Percentiles rank a stretch among this genome's conserved stretches.
phyloP scores from a whole-genome alignment of 2,113 vertebrate species.

The Fregetta grallaria region DNA sequence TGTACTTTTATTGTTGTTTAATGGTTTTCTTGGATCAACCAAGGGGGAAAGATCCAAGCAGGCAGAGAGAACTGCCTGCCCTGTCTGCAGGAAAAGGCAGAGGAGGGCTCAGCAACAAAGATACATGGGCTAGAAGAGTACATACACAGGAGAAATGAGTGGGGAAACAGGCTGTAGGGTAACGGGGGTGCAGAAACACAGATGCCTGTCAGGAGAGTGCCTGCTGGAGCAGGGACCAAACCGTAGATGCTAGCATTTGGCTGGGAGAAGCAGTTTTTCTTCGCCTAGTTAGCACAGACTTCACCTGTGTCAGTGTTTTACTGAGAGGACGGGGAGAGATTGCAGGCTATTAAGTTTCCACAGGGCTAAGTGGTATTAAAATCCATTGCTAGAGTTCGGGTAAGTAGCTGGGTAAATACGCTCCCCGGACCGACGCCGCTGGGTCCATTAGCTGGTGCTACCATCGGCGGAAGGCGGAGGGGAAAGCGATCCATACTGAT shows the following conservation, averaged over 20 bases:
- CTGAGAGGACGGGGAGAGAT: not conserved
- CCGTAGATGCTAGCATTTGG: rapidly evolving
- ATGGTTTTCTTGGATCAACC: not conserved
- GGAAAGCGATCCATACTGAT: rapidly evolving
- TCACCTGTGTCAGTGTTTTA: not conserved
- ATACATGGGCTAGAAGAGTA: not conserved
- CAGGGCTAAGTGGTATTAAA: not conserved
- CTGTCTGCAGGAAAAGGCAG: not conserved
- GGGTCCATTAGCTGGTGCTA: not conserved
- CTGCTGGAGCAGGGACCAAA: not conserved
- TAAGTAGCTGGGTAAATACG: not conserved
- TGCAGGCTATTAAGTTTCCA: constrained; percentile 1
- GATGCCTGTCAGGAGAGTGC: not conserved
- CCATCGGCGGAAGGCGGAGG: rapidly evolving
- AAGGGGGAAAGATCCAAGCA: not conserved
- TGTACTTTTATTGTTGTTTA: not conserved
- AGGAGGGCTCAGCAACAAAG: not conserved
- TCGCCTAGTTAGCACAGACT: not conserved
- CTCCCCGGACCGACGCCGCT: not conserved
- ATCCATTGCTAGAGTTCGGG: not conserved
- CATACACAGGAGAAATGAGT: not conserved
- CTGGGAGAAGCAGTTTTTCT: not conserved
- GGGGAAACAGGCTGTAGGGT: not conserved
- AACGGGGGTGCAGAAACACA: not conserved
- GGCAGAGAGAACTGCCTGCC: not conserved